phyloP scores from a whole-genome alignment of 2,797 vertebrate genomes.

The Trachurus trachurus region DNA sequence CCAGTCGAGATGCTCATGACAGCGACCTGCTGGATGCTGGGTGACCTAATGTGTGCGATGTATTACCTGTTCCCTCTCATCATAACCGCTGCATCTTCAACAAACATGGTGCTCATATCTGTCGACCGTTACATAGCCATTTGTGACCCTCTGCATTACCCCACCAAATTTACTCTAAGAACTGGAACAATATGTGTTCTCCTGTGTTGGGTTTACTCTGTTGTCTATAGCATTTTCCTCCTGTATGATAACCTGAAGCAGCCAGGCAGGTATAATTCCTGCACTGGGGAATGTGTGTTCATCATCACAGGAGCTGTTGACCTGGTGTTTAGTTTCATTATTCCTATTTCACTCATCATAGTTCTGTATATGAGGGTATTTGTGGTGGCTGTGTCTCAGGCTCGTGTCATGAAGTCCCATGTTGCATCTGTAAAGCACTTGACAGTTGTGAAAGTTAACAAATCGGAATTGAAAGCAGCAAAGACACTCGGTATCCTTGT shows the following conservation, averaged over 20 bases:
- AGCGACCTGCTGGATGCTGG: conserved; percentile 4
- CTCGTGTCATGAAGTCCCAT: conserved; percentile 10
- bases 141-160: conserved; percentile 60
- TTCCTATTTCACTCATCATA: conserved; percentile 47
- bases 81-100: background rate
- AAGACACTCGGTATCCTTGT: conserved; percentile 5
- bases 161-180: conserved; percentile 39
- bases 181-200: conserved; percentile 26
- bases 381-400: conserved; percentile 2
- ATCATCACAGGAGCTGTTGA: conserved; percentile 14
- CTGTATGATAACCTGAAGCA: conserved; percentile 7
- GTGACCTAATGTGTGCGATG: background rate
- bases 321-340: conserved; percentile 17
- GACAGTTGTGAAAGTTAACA: background rate
- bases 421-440: background rate
- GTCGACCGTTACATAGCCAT: conserved; percentile 41
- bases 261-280: conserved; percentile 29
- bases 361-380: conserved; percentile 19
- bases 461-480: conserved; percentile 34
- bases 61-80: background rate
- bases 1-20: background rate
- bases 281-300: conserved; percentile 53
- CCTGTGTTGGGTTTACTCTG: conserved; percentile 49
- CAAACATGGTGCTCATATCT: background rate
- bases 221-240: background rate